A percentile compares a stretch with the other conserved stretches of the same genome.
Evolutionary conservation across 2,797 vertebrate genomes (phyloP).

Genomic region (Muraenolepis orangiensis): DNA sequence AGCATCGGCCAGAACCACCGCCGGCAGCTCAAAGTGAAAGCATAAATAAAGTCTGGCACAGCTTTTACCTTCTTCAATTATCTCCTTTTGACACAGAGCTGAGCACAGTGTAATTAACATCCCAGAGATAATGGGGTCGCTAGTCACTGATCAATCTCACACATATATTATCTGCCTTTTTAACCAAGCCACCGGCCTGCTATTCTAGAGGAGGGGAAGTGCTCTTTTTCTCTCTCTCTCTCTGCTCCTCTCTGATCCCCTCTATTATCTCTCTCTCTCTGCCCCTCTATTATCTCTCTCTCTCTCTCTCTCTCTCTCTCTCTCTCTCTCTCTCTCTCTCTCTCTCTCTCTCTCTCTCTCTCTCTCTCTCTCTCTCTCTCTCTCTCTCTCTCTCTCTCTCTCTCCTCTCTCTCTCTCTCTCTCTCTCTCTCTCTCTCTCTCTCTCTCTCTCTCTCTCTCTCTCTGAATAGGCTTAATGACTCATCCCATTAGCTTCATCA

Average conservation of each 20-base stretch:
- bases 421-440: conserved; percentile 28
- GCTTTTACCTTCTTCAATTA: conserved; percentile 83
- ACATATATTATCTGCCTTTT: conserved; percentile 78
- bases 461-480: conserved; percentile 61
- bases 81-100: conserved; percentile 79
- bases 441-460: conserved; percentile 9
- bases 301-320: conserved; percentile 15
- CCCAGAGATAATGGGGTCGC: conserved; percentile 82
- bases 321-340: conserved; percentile 17
- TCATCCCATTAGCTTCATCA: conserved; percentile 60
- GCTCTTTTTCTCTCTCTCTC: conserved; percentile 28
- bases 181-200: conserved; percentile 63
- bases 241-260: conserved; percentile 15
- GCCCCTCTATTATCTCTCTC: no score
- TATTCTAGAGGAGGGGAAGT: conserved; percentile 48
- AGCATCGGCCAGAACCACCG: conserved; percentile 52
- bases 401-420: conserved; percentile 14
- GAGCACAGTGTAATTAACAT: conserved; percentile 82
- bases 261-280: no score
- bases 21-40: conserved; percentile 62
- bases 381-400: conserved; percentile 29
- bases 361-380: conserved; percentile 27
- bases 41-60: conserved; percentile 78
- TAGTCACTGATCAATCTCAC: conserved; percentile 80
- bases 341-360: conserved; percentile 20